Conservation (phyloP, 2,888 invertebrate genomes). For the Ormia ochracea region DNA sequence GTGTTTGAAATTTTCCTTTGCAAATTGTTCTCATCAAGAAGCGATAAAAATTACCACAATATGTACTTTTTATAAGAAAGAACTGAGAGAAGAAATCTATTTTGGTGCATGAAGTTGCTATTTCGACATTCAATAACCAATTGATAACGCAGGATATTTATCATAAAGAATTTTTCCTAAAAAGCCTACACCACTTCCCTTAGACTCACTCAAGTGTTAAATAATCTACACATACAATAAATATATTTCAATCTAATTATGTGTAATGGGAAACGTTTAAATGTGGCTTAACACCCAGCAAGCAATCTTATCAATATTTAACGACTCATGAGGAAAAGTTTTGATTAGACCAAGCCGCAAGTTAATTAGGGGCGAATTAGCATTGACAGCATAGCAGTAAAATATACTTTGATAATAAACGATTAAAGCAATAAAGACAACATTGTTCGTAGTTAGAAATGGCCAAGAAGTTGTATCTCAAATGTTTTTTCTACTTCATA, state of each 20-base stretch:
- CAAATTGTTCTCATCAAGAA: no score
- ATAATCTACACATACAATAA: constrained; percentile 11
- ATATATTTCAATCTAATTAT: constrained; percentile 46
- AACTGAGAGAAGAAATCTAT: no score
- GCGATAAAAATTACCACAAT: no score
- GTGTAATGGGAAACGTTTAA: constrained; percentile 53
- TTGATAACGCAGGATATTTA: no score
- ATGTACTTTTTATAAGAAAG: no score
- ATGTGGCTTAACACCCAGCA: constrained; percentile 17
- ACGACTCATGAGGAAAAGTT: constrained; percentile 28
- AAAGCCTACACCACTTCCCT: no score
- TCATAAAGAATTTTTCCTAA: no score
- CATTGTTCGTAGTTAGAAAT: not conserved
- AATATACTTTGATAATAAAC: constrained; percentile 30
- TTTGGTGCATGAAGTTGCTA: no score
- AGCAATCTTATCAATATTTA: constrained; percentile 53
- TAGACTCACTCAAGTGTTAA: not conserved
- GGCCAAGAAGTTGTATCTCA: constrained; percentile 29
- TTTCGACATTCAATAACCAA: no score
- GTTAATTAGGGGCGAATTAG: constrained; percentile 1
- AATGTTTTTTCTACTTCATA: not conserved
- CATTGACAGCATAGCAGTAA: not conserved
- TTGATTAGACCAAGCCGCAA: constrained; percentile 36
- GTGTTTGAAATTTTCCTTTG: no score
- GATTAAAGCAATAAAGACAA: constrained; percentile 44